phyloP scores from a whole-genome alignment of 2,113 vertebrate genomes.

The Lophochroa leadbeateri region DNA sequence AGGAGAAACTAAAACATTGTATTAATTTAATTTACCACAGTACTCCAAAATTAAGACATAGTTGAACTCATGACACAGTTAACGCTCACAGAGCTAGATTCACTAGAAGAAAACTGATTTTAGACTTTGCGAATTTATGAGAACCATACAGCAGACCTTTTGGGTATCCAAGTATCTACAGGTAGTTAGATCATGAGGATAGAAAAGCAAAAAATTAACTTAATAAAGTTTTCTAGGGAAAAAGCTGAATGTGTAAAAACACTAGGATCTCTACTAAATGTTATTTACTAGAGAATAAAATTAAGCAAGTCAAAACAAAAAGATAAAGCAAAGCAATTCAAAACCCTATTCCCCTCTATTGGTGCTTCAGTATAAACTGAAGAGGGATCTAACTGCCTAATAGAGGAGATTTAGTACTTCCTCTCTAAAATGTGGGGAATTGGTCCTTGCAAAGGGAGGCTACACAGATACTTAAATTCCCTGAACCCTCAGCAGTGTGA shows the following conservation, averaged over 20 bases:
- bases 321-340: neutral
- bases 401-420: neutral
- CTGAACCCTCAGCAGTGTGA: neutral
- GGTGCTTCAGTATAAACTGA: neutral
- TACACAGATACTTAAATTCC: neutral
- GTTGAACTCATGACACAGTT: neutral
- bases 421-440: neutral
- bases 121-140: neutral
- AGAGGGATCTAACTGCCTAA: neutral
- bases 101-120: neutral
- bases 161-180: neutral
- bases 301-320: neutral
- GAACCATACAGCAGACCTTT: neutral
- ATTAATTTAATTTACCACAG: neutral
- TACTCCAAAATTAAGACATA: neutral
- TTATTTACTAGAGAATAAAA: neutral
- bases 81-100: neutral
- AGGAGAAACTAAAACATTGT: neutral
- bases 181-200: neutral
- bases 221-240: neutral
- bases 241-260: neutral
- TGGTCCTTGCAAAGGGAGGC: neutral
- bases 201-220: neutral
- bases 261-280: neutral
- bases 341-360: neutral